A percentile compares a stretch with the other conserved stretches of the same genome.
These are phyloP conservation scores for Morpho deidamia DNA, from an alignment of 2,888 invertebrate genomes.

Conservation along the genomic window DNA sequence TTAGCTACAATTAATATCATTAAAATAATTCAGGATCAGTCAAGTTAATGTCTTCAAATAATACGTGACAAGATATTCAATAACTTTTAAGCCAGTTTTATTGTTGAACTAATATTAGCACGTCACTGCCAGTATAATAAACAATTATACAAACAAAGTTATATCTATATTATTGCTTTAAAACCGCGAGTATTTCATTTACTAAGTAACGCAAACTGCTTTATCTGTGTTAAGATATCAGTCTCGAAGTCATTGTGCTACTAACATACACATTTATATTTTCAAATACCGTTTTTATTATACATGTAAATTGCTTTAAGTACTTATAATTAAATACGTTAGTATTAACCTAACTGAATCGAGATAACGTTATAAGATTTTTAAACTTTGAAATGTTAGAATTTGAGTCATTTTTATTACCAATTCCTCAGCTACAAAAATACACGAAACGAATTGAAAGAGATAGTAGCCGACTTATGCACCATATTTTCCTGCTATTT, in stretches of 20 bases:
- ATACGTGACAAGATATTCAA: conserved; percentile 8
- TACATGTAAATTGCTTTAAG: conserved; percentile 24
- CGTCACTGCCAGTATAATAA: conserved; percentile 1
- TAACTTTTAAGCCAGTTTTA: conserved; percentile 5
- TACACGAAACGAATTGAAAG: too few relatives aligned
- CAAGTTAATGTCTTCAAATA: conserved; percentile 1
- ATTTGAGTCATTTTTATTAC: background rate
- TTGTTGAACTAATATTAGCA: conserved; percentile 5
- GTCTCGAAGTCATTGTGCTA: conserved; percentile 32
- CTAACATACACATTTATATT: conserved; percentile 24
- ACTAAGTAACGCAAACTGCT: conserved; percentile 26
- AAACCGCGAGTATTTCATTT: conserved; percentile 3
- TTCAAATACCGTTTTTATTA: conserved; percentile 27
- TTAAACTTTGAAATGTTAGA: background rate
- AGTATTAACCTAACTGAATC: conserved; percentile 22
- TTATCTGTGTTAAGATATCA: conserved; percentile 32
- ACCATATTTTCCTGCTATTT: too few relatives aligned
- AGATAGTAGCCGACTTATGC: too few relatives aligned
- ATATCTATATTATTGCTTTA: conserved; percentile 2
- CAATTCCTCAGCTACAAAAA: too few relatives aligned
- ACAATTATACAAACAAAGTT: conserved; percentile 6
- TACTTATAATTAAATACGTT: conserved; percentile 24
- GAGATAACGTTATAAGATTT: conserved; percentile 8
- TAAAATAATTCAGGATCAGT: background rate
- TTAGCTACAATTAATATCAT: background rate